phyloP scores from a whole-genome alignment of 2,113 vertebrate species.

The Bujurquina vittata region DNA sequence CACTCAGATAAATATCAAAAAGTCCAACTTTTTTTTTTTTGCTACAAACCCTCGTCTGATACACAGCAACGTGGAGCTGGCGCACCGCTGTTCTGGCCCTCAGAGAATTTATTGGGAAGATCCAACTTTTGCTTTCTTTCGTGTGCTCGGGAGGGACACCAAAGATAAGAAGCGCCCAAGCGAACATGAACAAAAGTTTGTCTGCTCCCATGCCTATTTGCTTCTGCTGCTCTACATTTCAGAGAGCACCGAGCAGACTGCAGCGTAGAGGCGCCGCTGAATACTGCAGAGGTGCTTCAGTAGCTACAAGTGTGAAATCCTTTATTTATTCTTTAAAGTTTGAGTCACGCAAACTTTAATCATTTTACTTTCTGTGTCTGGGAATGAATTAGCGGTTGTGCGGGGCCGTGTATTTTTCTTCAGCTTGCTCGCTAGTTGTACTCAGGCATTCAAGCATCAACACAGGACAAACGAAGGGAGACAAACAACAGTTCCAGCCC shows the following conservation, averaged over 20 bases:
- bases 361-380: conserved; percentile 6
- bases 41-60: conserved; percentile 43
- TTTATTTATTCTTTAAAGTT: conserved; percentile 45
- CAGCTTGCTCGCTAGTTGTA: conserved; percentile 18
- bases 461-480: conserved; percentile 50
- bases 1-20: conserved; percentile 25
- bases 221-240: conserved; percentile 46
- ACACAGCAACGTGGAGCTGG: not conserved
- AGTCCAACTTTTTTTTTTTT: conserved; percentile 32
- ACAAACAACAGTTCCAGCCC: conserved; percentile 63
- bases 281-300: not conserved
- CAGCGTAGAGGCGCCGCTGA: not conserved
- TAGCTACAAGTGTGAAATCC: conserved; percentile 18
- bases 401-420: conserved; percentile 28
- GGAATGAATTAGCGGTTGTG: conserved; percentile 25
- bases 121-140: conserved; percentile 37
- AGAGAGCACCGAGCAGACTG: conserved; percentile 9
- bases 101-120: conserved; percentile 45
- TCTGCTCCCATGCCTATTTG: conserved; percentile 45
- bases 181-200: conserved; percentile 32
- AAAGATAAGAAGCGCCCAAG: conserved; percentile 50
- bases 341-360: conserved; percentile 44
- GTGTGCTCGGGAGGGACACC: conserved; percentile 37
- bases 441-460: conserved; percentile 34
- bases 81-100: conserved; percentile 19